Conservation (phyloP, 2,113 vertebrate genomes). For the Verasper variegatus region DNA sequence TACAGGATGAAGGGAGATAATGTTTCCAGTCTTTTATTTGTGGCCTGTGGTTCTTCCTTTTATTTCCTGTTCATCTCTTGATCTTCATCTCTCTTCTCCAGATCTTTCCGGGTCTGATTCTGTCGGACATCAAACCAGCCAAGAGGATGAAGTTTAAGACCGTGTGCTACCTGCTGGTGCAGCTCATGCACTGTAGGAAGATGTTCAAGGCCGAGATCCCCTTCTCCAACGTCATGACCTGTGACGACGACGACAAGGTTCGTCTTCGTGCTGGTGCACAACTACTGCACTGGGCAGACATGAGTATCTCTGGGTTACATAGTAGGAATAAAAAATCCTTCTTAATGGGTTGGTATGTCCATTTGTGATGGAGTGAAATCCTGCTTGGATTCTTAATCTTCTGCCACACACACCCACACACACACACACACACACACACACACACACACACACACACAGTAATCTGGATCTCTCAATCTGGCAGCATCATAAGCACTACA, state of each 20-base stretch:
- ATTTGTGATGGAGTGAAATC: slow-evolving; percentile 50
- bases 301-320: slow-evolving; percentile 5
- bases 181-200: slow-evolving; percentile 98
- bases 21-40: no score
- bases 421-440: slow-evolving; percentile 20
- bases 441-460: slow-evolving; percentile 34
- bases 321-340: slow-evolving; percentile 36
- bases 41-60: no score
- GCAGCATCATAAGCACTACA: slow-evolving; percentile 22
- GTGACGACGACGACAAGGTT: slow-evolving; percentile 97
- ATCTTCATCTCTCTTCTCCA: slow-evolving; percentile 49
- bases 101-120: slow-evolving; percentile 97
- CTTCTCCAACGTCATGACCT: slow-evolving; percentile 87
- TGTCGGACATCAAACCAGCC: slow-evolving; percentile 97
- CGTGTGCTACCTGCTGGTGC: slow-evolving; percentile 95
- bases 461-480: slow-evolving; percentile 62
- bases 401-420: slow-evolving; percentile 22
- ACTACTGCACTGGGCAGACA: background rate
- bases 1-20: no score
- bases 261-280: background rate
- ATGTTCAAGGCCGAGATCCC: slow-evolving; percentile 98
- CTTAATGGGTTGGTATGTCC: slow-evolving; percentile 46
- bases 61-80: no score
- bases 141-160: slow-evolving; percentile 99
- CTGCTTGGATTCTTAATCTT: slow-evolving; percentile 58